Base-by-base conservation (phyloP, 2,797 vertebrate species). In the Pseudochaenichthys georgianus region DNA sequence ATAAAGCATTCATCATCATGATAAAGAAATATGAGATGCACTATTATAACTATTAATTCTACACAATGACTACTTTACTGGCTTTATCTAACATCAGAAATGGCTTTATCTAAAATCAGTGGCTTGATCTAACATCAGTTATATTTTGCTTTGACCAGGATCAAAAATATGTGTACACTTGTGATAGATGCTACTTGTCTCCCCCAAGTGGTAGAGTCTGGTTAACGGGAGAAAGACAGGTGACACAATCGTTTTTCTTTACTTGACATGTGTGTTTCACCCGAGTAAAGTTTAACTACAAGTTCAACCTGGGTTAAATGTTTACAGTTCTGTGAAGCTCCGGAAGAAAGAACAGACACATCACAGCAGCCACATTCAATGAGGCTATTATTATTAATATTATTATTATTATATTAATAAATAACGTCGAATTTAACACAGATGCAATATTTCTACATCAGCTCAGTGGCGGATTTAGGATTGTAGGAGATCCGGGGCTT, bases 151-250 rank as follows among this genome's bases (percentile, higher is more conserved):
- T 38, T 38, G 34, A 38, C 7, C 8, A 38, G 34, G 34, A 38
- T 7, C 34, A 38, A 9, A 38, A 38, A 7, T 2, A 38, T 38
- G 8, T 38, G 7, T 38, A 38, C 1, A 47, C 19, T 5, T 23
- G 9, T 15, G 3, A 1, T 4, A 9, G 1, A 9, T 13, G 38
- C 42, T 19, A 0, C 34, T 60, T 80, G 81, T 82, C 81, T 16
- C 77, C 84, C 57, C 50, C 82, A 75, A 11, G 51, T 64, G 84
- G 82, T 31, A 43, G 6, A 51, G 9, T 19, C 6, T 19, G 16
- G 3, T 5, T 1, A 65, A 15, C 47, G 34, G 73, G 11, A 21
- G n/a, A 71, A 2, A 21, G 15, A 19, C 41, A 17, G 50, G 8
- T 61, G 19, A 38, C 10, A 9, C 1, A 3, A 16, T 23, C 43